Evolutionary conservation across 2,113 vertebrate genomes (phyloP).

Genomic region (Stigmatopora argus): DNA sequence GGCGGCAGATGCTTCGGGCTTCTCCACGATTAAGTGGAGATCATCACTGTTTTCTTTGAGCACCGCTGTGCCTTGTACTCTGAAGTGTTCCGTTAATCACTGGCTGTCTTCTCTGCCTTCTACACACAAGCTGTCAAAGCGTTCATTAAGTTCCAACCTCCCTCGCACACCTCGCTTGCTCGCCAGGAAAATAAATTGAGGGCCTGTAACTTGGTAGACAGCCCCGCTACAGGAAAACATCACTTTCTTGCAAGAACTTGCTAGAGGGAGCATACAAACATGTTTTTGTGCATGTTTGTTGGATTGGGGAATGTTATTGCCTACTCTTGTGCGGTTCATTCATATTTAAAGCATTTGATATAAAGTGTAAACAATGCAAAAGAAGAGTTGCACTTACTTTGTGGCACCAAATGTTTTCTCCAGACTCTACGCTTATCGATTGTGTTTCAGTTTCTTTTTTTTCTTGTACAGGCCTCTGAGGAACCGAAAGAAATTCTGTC

Average conservation of each 20-base stretch:
- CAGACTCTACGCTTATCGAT: slow-evolving; percentile 18
- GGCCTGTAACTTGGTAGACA: slow-evolving; percentile 79
- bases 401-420: slow-evolving; percentile 23
- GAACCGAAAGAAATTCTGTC: slow-evolving; percentile 28
- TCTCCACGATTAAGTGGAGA: slow-evolving; percentile 99
- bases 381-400: slow-evolving; percentile 19
- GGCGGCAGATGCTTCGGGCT: slow-evolving; percentile 99
- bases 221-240: slow-evolving; percentile 52
- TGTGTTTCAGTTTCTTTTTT: slow-evolving; percentile 51
- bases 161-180: slow-evolving; percentile 47
- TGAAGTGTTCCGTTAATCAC: slow-evolving; percentile 99
- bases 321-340: slow-evolving; percentile 18
- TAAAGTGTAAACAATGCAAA: slow-evolving; percentile 14
- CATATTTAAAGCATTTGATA: slow-evolving; percentile 7
- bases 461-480: slow-evolving; percentile 21
- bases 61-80: slow-evolving; percentile 99
- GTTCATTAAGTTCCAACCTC: slow-evolving; percentile 98
- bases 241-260: slow-evolving; percentile 71
- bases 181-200: slow-evolving; percentile 81
- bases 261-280: slow-evolving; percentile 60
- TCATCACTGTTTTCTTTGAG: slow-evolving; percentile 99
- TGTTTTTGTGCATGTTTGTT: slow-evolving; percentile 30
- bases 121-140: slow-evolving; percentile 98
- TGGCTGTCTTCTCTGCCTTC: slow-evolving; percentile 84
- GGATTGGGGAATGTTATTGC: slow-evolving; percentile 8